These are phyloP conservation scores for Corvus hawaiiensis DNA, from an alignment of 2,113 vertebrate genomes.

Conservation along the genomic window DNA sequence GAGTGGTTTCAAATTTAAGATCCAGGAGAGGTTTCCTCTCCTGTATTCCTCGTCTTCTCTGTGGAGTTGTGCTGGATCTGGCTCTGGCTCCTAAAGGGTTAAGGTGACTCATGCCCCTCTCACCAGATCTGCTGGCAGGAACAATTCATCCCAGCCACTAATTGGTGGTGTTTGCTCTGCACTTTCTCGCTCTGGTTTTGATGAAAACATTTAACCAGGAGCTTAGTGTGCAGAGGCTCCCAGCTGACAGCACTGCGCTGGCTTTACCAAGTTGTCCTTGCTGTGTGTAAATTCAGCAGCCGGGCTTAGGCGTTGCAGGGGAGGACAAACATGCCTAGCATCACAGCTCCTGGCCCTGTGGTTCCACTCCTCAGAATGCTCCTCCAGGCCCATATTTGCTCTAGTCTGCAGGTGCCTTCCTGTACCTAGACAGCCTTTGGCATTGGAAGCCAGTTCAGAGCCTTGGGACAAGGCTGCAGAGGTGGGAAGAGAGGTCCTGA, in stretches of 20 bases:
- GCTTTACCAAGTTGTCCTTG: not conserved
- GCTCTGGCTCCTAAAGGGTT: slow-evolving; percentile 25
- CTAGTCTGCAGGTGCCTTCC: not conserved
- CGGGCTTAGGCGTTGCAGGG: not conserved
- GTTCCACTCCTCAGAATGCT: not conserved
- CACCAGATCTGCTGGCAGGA: slow-evolving; percentile 45
- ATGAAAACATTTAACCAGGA: slow-evolving; percentile 64
- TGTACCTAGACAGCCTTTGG: not conserved
- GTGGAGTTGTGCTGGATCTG: not conserved
- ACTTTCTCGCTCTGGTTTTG: slow-evolving; percentile 61
- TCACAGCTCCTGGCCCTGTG: not conserved
- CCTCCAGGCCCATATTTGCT: not conserved
- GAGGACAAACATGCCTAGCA: not conserved
- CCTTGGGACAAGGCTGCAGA: not conserved
- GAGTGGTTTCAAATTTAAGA: not conserved
- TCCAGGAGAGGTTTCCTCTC: not conserved
- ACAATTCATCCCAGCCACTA: slow-evolving; percentile 44
- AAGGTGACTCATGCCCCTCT: slow-evolving; percentile 59
- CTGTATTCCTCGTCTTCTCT: not conserved
- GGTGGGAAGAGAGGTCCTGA: not conserved
- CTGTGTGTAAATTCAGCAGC: slow-evolving; percentile 22
- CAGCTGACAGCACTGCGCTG: slow-evolving; percentile 21
- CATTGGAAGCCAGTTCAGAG: not conserved
- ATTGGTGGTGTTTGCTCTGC: slow-evolving; percentile 62
- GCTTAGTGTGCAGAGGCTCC: slow-evolving; percentile 40